Evolutionary conservation across 1,140 invertebrate genomes (phyloP).

Genomic region (Rhyacophila brunnea): DNA sequence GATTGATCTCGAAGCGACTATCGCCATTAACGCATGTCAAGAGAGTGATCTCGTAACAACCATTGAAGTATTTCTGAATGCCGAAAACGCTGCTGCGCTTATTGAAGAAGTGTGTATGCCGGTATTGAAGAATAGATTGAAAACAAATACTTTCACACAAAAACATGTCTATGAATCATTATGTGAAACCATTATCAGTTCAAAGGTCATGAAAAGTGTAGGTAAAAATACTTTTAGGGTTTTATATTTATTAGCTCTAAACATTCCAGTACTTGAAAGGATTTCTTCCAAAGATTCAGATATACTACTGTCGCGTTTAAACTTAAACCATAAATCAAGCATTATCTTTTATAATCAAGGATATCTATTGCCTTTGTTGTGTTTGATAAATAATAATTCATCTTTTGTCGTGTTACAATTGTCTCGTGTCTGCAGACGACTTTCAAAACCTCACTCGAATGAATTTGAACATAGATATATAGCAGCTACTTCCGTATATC

Average conservation of each 20-base stretch:
- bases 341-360: constrained; percentile 38
- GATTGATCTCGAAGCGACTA: constrained; percentile 6
- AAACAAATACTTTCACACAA: not conserved
- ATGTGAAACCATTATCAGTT: not conserved
- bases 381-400: constrained; percentile 20
- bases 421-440: constrained; percentile 37
- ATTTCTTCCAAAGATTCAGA: not conserved
- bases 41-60: constrained; percentile 8
- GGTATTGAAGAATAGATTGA: constrained; percentile 14
- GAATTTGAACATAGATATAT: constrained; percentile 46
- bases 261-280: not conserved
- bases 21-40: constrained; percentile 12
- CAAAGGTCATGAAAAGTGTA: constrained; percentile 3
- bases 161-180: not conserved
- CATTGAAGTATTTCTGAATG: constrained; percentile 8
- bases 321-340: constrained; percentile 19
- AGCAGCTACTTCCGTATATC: constrained; percentile 44
- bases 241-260: constrained; percentile 8
- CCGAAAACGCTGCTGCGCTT: constrained; percentile 4
- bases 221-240: constrained; percentile 11
- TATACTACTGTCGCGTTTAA: not conserved
- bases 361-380: constrained; percentile 44
- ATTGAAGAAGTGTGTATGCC: constrained; percentile 6
- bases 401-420: constrained; percentile 33
- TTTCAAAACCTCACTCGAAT: constrained; percentile 40